A percentile compares a stretch with the other conserved stretches of the same genome.
These are phyloP conservation scores for Caenorhabditis japonica DNA, from an alignment of 2,888 invertebrate genomes.

Conservation along the genomic window DNA sequence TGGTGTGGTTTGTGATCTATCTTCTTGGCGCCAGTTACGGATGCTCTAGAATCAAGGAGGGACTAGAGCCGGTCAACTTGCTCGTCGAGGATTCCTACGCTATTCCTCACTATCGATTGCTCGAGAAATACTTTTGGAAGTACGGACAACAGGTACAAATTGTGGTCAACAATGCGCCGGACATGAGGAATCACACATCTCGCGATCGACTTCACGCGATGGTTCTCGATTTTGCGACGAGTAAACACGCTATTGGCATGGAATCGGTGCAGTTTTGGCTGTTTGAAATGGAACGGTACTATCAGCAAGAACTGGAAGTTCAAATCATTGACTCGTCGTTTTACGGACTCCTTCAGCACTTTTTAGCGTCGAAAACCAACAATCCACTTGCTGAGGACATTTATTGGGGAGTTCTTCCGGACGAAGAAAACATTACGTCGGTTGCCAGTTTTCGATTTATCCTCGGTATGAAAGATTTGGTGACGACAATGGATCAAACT, in stretches of 20 bases:
- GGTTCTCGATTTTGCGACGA: slow-evolving; percentile 74
- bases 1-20: slow-evolving; percentile 76
- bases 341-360: slow-evolving; percentile 73
- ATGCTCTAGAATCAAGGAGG: slow-evolving; percentile 71
- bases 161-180: slow-evolving; percentile 76
- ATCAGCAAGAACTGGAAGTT: slow-evolving; percentile 65
- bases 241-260: slow-evolving; percentile 75
- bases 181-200: slow-evolving; percentile 66
- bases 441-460: slow-evolving; percentile 66
- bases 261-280: slow-evolving; percentile 77
- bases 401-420: slow-evolving; percentile 63
- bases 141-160: slow-evolving; percentile 75
- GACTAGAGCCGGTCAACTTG: slow-evolving; percentile 75
- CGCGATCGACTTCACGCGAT: slow-evolving; percentile 66
- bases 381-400: slow-evolving; percentile 73
- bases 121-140: slow-evolving; percentile 76
- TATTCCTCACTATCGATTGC: slow-evolving; percentile 73
- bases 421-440: slow-evolving; percentile 45
- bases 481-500: slow-evolving; percentile 72
- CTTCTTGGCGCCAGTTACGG: slow-evolving; percentile 74
- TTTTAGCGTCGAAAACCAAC: slow-evolving; percentile 66
- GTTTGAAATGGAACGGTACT: slow-evolving; percentile 75
- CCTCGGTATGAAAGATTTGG: slow-evolving; percentile 75
- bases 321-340: slow-evolving; percentile 67
- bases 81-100: slow-evolving; percentile 76